Evolutionary conservation across 1,140 invertebrate species (phyloP).

Genomic region (roundworm (Caenorhabditis elegans)): WBcel235 BX284605.5:14830501-14831000

Average conservation of each 20-base stretch:
- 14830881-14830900: neutral
- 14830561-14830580: neutral
- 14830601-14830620: slow-evolving; percentile 19
- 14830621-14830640: neutral
- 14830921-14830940: slow-evolving; percentile 17
- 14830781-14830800: slow-evolving; percentile 13
- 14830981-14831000: slow-evolving; percentile 29
- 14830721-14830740: slow-evolving; percentile 13
- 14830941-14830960: slow-evolving; percentile 18
- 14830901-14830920: slow-evolving; percentile 19
- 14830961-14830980: slow-evolving; percentile 32
- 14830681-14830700: slow-evolving; percentile 12
- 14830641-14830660: slow-evolving; percentile 4
- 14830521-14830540: slow-evolving; percentile 23
- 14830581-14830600: neutral
- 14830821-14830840: slow-evolving; percentile 12
- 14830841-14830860: neutral
- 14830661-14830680: neutral
- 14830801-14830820: neutral
- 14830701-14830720: slow-evolving; percentile 15
- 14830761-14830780: slow-evolving; percentile 1
- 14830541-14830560: neutral
- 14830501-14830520: neutral
- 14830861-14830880: neutral
- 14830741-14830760: neutral